Conservation (phyloP, 2,113 vertebrate genomes). For the Podocnemis expansa region DNA sequence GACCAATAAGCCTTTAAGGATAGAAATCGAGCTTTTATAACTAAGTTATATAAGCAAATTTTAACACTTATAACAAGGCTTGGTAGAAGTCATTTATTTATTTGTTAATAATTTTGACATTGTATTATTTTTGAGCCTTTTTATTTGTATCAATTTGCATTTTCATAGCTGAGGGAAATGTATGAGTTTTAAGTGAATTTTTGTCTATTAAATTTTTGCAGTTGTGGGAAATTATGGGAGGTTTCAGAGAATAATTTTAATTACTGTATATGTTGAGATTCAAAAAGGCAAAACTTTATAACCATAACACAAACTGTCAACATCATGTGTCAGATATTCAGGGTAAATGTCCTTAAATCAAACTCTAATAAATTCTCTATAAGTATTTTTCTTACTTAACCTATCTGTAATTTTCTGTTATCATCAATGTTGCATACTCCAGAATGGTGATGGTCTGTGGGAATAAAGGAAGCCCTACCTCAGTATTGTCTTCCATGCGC, state of each 20-base stretch:
- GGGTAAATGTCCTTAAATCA: background rate
- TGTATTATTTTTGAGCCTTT: background rate
- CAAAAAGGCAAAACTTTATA: background rate
- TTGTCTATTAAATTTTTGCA: too few relatives aligned
- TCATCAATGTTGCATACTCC: background rate
- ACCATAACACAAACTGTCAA: background rate
- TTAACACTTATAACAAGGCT: slow-evolving; percentile 27
- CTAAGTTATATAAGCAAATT: slow-evolving; percentile 66
- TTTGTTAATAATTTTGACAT: background rate
- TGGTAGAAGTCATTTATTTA: background rate
- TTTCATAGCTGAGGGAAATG: background rate
- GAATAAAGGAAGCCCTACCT: background rate
- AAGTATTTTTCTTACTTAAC: background rate
- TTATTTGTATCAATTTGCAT: background rate
- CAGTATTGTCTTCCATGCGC: background rate
- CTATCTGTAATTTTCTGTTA: background rate
- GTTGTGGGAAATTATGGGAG: background rate
- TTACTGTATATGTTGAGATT: background rate
- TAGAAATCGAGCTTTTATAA: slow-evolving; percentile 50
- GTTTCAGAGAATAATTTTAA: background rate
- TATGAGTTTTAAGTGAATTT: background rate
- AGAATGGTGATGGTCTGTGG: background rate
- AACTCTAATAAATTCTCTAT: background rate
- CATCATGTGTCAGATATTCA: background rate
- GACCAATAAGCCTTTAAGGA: slow-evolving; percentile 72